phyloP scores from a whole-genome alignment of 1,140 invertebrate genomes.

The Zaprionus inermis region DNA sequence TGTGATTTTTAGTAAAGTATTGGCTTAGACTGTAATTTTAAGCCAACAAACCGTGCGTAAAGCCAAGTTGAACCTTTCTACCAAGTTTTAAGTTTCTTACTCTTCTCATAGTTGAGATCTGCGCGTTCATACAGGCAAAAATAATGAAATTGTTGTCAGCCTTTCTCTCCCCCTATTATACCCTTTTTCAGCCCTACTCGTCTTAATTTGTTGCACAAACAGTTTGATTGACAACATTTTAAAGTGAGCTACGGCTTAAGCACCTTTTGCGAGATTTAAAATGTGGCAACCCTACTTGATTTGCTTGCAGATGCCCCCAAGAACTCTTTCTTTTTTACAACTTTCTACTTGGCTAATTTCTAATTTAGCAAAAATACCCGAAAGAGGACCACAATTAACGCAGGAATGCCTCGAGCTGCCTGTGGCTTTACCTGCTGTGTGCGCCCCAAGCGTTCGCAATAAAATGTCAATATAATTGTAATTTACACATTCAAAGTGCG shows the following conservation, averaged over 20 bases:
- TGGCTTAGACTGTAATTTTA: too few species aligned
- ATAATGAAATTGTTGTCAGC: too few species aligned
- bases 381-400: background rate
- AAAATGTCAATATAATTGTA: constrained; percentile 60
- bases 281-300: background rate
- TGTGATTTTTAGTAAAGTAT: too few species aligned
- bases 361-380: constrained; percentile 1
- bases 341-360: background rate
- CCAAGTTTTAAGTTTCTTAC: background rate
- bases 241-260: background rate
- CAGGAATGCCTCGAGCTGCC: background rate
- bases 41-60: background rate
- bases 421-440: background rate
- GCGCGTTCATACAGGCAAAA: background rate
- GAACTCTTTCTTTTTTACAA: background rate
- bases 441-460: constrained; percentile 9
- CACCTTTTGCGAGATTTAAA: background rate
- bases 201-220: background rate
- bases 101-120: background rate
- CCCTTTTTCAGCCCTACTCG: background rate
- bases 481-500: constrained; percentile 52
- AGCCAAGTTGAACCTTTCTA: background rate
- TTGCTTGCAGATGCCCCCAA: background rate
- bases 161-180: too few species aligned
- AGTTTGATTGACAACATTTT: background rate